A percentile compares a stretch with the other conserved stretches of the same genome.
phyloP scores from a whole-genome alignment of 2,888 invertebrate species.

The Epistrophe grossulariae region DNA sequence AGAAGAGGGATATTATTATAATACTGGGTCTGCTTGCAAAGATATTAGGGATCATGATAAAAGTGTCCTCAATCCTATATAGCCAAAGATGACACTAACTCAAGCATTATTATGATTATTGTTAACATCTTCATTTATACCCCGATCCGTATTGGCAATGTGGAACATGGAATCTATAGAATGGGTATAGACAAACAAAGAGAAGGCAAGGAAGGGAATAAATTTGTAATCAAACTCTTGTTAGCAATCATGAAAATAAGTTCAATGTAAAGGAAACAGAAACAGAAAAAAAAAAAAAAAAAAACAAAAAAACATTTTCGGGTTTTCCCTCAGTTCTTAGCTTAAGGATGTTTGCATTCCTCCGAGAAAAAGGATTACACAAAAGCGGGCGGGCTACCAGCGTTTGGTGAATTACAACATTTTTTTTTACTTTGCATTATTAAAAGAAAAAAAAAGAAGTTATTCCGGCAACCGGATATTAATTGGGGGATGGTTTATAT shows the following conservation, averaged over 20 bases:
- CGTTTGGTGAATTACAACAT: slow-evolving; percentile 33
- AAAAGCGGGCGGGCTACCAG: slow-evolving; percentile 16
- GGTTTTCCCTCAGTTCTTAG: slow-evolving; percentile 25
- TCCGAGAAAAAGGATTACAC: slow-evolving; percentile 24
- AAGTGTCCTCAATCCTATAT: slow-evolving; percentile 52
- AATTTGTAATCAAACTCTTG: slow-evolving; percentile 73
- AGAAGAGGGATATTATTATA: background rate
- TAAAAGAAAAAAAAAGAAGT: slow-evolving; percentile 52
- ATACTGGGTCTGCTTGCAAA: background rate
- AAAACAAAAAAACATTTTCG: background rate
- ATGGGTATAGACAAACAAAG: slow-evolving; percentile 6
- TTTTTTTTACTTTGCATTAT: slow-evolving; percentile 42
- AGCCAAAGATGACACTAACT: slow-evolving; percentile 61
- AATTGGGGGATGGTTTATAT: slow-evolving; percentile 56
- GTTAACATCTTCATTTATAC: slow-evolving; percentile 68
- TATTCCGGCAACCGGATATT: slow-evolving; percentile 73
- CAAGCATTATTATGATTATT: slow-evolving; percentile 69
- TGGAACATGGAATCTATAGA: background rate
- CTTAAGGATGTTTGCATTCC: slow-evolving; percentile 8
- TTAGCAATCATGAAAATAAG: slow-evolving; percentile 63
- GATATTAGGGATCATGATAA: slow-evolving; percentile 52
- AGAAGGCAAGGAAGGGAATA: slow-evolving; percentile 36
- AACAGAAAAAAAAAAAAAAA: background rate
- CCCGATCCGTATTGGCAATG: slow-evolving; percentile 37
- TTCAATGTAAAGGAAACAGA: slow-evolving; percentile 37